Evolutionary conservation across 2,113 vertebrate genomes (phyloP).

Genomic region (Indicator maculatus): DNA sequence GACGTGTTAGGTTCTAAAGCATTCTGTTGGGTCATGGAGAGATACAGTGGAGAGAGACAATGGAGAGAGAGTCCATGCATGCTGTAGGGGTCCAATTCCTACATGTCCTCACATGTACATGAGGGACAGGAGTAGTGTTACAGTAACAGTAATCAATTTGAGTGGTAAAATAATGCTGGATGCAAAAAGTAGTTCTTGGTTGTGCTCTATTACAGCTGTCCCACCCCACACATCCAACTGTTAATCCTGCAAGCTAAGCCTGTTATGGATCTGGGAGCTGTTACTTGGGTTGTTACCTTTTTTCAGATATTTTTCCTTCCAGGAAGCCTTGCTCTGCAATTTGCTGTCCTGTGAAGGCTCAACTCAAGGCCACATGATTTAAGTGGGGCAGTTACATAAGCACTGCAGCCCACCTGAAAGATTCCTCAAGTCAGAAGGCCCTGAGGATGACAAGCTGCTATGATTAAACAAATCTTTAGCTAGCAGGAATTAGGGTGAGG

Average conservation of each 20-base stretch:
- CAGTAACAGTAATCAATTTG: background rate
- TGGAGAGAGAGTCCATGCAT: background rate
- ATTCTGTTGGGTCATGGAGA: background rate
- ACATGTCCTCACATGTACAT: accelerated
- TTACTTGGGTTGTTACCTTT: background rate
- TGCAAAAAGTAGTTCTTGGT: background rate
- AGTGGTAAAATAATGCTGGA: background rate
- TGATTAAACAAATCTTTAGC: background rate
- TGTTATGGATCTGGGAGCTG: background rate
- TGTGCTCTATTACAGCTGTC: background rate
- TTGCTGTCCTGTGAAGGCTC: background rate
- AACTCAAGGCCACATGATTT: background rate
- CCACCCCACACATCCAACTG: background rate
- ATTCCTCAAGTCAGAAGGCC: background rate
- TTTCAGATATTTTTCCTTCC: background rate
- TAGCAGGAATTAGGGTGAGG: background rate
- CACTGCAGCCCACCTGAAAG: background rate
- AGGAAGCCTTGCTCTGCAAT: background rate
- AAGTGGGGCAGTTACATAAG: background rate
- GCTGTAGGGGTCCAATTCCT: background rate
- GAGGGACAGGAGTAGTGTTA: background rate
- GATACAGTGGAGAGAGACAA: too few species aligned
- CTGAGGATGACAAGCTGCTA: background rate
- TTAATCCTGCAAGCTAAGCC: background rate
- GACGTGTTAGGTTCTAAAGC: background rate